Conservation (phyloP, 2,113 vertebrate species). For the Chloropsis hardwickii region DNA sequence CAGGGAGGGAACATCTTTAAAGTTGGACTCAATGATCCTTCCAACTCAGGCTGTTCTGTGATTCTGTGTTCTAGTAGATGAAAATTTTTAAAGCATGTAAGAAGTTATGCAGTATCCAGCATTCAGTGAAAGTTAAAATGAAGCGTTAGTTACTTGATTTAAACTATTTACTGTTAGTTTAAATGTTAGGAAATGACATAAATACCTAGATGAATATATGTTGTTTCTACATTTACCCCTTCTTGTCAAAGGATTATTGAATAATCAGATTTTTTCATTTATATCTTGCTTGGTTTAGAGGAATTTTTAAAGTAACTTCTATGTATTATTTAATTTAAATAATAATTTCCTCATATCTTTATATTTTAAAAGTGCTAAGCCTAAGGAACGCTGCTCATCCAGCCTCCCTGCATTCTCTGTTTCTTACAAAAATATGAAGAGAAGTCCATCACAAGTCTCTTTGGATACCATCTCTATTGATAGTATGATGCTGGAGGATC, state of each 20-base stretch:
- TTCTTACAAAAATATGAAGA: conserved; percentile 92
- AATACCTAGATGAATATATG: neutral
- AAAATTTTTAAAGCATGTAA: neutral
- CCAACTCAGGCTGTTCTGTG: neutral
- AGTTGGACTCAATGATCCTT: neutral
- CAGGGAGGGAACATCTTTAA: neutral
- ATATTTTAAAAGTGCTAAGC: conserved; percentile 80
- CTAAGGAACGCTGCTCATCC: conserved; percentile 87
- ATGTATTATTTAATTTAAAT: neutral
- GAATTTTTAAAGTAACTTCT: neutral
- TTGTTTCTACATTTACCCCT: neutral
- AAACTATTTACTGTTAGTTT: neutral
- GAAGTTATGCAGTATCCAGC: neutral
- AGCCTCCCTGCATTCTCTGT: conserved; percentile 77
- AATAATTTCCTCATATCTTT: conserved; percentile 51
- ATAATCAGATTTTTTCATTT: neutral
- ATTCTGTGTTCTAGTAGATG: neutral
- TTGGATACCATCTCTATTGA: conserved; percentile 93
- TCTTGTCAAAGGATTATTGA: neutral
- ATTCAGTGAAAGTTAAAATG: neutral
- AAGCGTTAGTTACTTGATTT: neutral
- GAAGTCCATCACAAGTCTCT: conserved; percentile 91
- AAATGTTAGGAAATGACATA: neutral
- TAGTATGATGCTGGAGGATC: conserved; percentile 85
- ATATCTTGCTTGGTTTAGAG: neutral